Evolutionary conservation across 2,113 vertebrate species (phyloP).

Genomic region (Progne subis): DNA sequence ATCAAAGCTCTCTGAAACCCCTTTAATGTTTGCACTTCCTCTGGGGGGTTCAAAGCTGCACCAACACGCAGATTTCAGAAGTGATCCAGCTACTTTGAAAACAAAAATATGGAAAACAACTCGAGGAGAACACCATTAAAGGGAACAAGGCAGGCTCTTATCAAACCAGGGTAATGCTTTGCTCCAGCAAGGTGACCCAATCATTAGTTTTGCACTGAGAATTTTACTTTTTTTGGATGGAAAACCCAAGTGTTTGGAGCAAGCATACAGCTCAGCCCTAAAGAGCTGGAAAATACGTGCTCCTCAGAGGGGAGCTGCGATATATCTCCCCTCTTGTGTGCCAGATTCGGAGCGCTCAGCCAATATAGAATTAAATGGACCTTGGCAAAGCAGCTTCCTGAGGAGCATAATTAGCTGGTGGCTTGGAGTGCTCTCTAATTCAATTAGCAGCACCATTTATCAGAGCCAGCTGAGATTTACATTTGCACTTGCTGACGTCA

Average conservation of each 20-base stretch:
- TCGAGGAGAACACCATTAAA: background rate
- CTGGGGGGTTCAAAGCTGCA: background rate
- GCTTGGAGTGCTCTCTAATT: slow-evolving; percentile 77
- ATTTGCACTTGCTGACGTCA: slow-evolving; percentile 74
- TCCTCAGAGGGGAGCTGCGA: slow-evolving; percentile 49
- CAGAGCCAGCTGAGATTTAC: slow-evolving; percentile 67
- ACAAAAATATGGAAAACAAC: background rate
- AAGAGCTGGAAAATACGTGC: slow-evolving; percentile 47
- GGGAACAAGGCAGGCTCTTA: background rate
- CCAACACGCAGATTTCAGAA: background rate
- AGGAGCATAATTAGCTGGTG: slow-evolving; percentile 72
- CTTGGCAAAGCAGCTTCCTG: slow-evolving; percentile 72
- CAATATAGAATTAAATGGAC: slow-evolving; percentile 72
- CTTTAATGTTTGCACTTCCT: background rate
- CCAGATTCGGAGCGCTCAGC: slow-evolving; percentile 55
- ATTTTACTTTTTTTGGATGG: background rate
- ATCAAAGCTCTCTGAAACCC: background rate
- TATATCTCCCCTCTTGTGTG: slow-evolving; percentile 11
- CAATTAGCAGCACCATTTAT: slow-evolving; percentile 77
- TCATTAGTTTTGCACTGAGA: background rate
- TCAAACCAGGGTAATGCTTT: background rate
- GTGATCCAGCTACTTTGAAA: background rate
- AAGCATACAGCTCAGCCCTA: background rate
- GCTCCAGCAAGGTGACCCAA: background rate
- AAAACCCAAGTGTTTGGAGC: background rate